Conservation (phyloP, 2,797 vertebrate genomes). For the Danio tinwini region DNA sequence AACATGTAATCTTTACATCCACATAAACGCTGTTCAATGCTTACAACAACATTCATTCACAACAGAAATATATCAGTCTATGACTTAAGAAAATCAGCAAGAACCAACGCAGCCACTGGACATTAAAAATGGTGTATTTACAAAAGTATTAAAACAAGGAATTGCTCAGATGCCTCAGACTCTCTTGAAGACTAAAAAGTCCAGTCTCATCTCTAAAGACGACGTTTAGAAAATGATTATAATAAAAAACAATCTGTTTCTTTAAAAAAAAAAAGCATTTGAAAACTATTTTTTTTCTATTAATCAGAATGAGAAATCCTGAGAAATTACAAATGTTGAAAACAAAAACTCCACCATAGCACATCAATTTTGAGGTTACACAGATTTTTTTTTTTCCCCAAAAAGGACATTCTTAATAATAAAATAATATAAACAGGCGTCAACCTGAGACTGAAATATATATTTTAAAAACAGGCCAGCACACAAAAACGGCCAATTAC, state of each 20-base stretch:
- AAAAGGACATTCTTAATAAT: slow-evolving; percentile 16
- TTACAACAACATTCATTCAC: not conserved
- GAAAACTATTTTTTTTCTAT: not conserved
- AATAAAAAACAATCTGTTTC: not conserved
- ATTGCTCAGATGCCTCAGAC: not conserved
- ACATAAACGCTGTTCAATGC: slow-evolving; percentile 41
- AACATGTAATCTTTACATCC: too few species aligned
- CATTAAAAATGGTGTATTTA: slow-evolving; percentile 22
- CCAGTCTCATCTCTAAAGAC: not conserved
- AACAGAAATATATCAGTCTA: not conserved
- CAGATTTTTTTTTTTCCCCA: not conserved
- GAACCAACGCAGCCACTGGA: not conserved
- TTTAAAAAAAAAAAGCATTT: slow-evolving; percentile 2
- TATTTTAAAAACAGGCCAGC: not conserved
- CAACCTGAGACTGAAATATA: slow-evolving; percentile 5
- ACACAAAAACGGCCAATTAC: not conserved
- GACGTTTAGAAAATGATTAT: slow-evolving; percentile 21
- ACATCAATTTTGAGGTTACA: slow-evolving; percentile 4
- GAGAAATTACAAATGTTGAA: slow-evolving; percentile 16
- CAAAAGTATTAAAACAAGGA: slow-evolving; percentile 29
- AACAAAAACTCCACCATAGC: not conserved
- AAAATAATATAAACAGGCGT: not conserved
- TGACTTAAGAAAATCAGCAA: slow-evolving; percentile 46
- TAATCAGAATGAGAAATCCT: slow-evolving; percentile 20
- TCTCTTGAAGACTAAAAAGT: not conserved